Evolutionary conservation across 2,113 vertebrate genomes (phyloP), one percentile per base, ranked within the genome.

Genomic region (Lycocorax pyrrhopterus): DNA sequence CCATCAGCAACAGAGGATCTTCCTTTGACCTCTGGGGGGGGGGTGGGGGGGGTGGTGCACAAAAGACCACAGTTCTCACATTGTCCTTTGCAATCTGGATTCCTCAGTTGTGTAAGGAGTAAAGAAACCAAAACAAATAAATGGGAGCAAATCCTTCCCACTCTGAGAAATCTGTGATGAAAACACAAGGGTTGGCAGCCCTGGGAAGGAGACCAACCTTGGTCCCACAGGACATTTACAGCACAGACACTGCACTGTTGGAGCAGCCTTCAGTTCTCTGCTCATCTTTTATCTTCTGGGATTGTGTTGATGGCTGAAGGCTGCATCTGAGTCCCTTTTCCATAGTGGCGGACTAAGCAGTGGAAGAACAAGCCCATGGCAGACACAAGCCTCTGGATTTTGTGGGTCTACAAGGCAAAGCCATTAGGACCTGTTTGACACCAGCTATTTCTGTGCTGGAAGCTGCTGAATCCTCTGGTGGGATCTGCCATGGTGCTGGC

Each of bases 141-240:
- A 74, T 43, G 55, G 9, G 22, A 63, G 35, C 29, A 82, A 84
- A 87, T 74, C 27, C 27, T 72, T 82, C 32, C 16, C 5, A 3
- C 14, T 51, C 32, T 39, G 81, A 89, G 43, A 74, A 89, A 59
- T 22, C 23, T 64, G 43, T 69, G 56, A 63, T 66, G 44, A 68
- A 64, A 73, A n/a, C 25, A 46, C 20, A 52, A 43, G 17, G 20
- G 6, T 27, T 77, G 76, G 76, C 53, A 87, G 46, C 26, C 35
- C 76, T 81, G 51, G 72, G 17, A 77, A 37, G 32, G 41, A 53
- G 29, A 32, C 49, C 44, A 90, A 0, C 15, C 32, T 77, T 2
- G 1, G 22, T 90, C n/a, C 73, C 12, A 39, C 2, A 7, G 63
- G 41, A 60, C 0, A 0, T 62, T 83, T 53, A 16, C n/a, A 77